These are phyloP conservation scores for Macroramphosus scolopax DNA, from an alignment of 2,797 vertebrate genomes.

Conservation along the genomic window DNA sequence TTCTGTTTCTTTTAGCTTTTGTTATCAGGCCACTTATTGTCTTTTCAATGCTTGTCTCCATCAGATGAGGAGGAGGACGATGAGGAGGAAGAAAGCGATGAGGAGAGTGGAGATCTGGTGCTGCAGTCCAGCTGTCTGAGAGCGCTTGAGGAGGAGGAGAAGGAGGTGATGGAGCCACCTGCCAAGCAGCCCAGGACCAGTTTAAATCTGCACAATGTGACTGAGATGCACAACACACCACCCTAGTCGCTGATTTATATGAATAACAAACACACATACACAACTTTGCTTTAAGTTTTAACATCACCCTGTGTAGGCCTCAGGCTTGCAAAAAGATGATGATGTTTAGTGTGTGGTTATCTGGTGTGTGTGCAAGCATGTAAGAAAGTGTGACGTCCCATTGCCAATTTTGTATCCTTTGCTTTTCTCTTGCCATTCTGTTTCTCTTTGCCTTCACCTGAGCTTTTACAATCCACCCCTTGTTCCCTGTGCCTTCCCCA, in stretches of 20 bases:
- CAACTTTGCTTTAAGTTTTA: constrained; percentile 24
- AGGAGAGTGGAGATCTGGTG: constrained; percentile 83
- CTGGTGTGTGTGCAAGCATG: background rate
- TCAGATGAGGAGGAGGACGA: constrained; percentile 88
- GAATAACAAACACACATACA: constrained; percentile 10
- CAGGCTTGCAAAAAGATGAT: constrained; percentile 8
- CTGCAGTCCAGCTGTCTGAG: constrained; percentile 72
- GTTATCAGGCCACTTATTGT: background rate
- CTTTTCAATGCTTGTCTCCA: constrained; percentile 2
- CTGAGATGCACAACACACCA: constrained; percentile 41
- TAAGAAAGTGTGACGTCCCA: constrained; percentile 7
- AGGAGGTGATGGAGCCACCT: constrained; percentile 83
- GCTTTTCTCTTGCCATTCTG: constrained; percentile 31
- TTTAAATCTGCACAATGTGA: constrained; percentile 63
- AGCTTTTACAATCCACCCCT: constrained; percentile 12
- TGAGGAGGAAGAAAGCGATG: constrained; percentile 90
- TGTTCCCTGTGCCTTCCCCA: constrained; percentile 55
- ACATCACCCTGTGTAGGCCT: constrained; percentile 16
- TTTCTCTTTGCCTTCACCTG: constrained; percentile 27
- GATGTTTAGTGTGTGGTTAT: constrained; percentile 17
- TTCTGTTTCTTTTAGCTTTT: background rate
- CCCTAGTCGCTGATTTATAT: constrained; percentile 35
- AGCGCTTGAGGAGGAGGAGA: constrained; percentile 65
- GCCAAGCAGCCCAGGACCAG: constrained; percentile 82
- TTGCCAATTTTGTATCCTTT: constrained; percentile 24